Percentiles rank a stretch among this genome's conserved stretches.
Evolutionary conservation across 2,113 vertebrate genomes (phyloP).

Genomic region (Galeopterus variegatus): DNA sequence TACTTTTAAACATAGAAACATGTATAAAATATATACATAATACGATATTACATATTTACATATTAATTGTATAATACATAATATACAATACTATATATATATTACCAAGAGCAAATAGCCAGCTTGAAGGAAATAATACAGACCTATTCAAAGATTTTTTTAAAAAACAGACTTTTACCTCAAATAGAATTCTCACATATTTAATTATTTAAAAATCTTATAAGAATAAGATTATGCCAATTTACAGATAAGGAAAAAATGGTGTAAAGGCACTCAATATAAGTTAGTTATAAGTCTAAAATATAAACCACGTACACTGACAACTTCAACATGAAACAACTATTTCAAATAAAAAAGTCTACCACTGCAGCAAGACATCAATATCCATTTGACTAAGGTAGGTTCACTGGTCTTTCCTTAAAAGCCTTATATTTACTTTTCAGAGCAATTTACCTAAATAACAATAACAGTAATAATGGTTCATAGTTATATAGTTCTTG

Average conservation of each 20-base stretch:
- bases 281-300: slow-evolving; percentile 44
- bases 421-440: slow-evolving; percentile 51
- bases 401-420: not conserved
- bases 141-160: not conserved
- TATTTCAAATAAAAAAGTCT: slow-evolving; percentile 51
- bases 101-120: not conserved
- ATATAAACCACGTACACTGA: not conserved
- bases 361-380: not conserved
- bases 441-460: slow-evolving; percentile 51
- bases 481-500: not conserved
- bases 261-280: not conserved
- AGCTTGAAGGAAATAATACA: not conserved
- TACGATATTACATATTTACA: not conserved
- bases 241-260: not conserved
- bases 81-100: not conserved
- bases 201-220: not conserved
- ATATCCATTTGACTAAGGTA: not conserved
- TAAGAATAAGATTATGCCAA: not conserved
- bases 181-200: not conserved
- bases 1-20: slow-evolving; percentile 52
- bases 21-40: not conserved
- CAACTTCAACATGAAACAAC: slow-evolving; percentile 11
- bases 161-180: not conserved
- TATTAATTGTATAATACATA: not conserved
- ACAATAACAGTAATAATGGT: not conserved